Conservation (phyloP, 1,140 invertebrate species). For the Pachyrhynchus sulphureomaculatus region DNA sequence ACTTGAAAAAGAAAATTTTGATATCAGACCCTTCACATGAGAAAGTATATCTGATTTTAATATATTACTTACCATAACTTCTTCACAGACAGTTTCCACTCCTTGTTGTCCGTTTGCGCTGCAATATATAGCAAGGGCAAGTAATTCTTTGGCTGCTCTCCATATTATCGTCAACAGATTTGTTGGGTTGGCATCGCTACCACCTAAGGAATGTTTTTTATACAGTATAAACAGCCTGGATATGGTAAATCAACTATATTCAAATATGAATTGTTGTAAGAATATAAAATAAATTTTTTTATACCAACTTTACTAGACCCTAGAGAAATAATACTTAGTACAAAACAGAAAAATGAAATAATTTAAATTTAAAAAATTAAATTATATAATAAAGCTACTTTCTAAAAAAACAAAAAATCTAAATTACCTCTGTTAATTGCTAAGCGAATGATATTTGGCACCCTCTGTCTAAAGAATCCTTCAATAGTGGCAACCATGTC, state of each 20-base stretch:
- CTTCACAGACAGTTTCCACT: conserved; percentile 41
- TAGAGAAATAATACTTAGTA: no score
- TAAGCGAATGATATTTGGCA: conserved; percentile 41
- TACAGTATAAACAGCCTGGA: background rate
- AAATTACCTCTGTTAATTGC: conserved; percentile 32
- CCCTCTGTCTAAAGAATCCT: conserved; percentile 40
- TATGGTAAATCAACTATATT: no score
- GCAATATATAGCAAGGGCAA: conserved; percentile 39
- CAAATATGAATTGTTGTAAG: no score
- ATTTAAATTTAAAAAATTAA: no score
- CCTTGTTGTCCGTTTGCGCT: conserved; percentile 41
- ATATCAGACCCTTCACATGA: no score
- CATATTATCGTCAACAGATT: background rate
- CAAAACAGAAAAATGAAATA: no score
- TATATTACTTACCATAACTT: conserved; percentile 38
- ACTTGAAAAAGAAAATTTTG: no score
- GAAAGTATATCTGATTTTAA: no score
- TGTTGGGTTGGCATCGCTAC: background rate
- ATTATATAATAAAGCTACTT: no score
- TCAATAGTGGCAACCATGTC: conserved; percentile 43
- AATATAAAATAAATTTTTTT: no score
- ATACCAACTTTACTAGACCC: no score
- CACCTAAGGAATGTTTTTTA: background rate
- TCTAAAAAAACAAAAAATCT: no score
- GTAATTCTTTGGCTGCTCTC: conserved; percentile 34